These are phyloP conservation scores for Leptoclinus maculatus DNA, from an alignment of 2,797 vertebrate genomes.

Conservation along the genomic window DNA sequence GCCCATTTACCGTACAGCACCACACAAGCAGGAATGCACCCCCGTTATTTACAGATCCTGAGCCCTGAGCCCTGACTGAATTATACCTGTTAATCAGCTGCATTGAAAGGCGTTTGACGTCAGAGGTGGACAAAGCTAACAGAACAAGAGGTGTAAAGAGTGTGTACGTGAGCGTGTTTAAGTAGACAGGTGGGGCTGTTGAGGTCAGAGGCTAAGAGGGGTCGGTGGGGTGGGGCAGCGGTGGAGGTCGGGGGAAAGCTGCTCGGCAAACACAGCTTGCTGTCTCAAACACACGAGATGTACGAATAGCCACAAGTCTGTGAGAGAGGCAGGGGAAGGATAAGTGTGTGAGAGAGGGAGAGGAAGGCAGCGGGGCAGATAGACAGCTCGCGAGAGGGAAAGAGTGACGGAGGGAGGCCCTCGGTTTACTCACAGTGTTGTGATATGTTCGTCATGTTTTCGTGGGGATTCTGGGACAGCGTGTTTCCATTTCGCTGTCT, in stretches of 20 bases:
- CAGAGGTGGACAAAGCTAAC: conserved; percentile 66
- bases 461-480: conserved; percentile 53
- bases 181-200: conserved; percentile 54
- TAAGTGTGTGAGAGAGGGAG: background rate
- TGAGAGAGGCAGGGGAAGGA: conserved; percentile 33
- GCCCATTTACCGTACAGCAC: background rate
- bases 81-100: conserved; percentile 59
- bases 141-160: conserved; percentile 52
- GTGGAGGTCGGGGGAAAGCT: conserved; percentile 44
- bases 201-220: conserved; percentile 69
- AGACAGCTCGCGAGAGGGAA: conserved; percentile 33
- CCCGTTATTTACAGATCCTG: conserved; percentile 36
- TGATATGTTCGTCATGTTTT: conserved; percentile 78
- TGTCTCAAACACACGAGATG: conserved; percentile 59
- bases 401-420: conserved; percentile 55
- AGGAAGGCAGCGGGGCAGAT: conserved; percentile 1
- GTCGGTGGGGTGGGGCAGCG: conserved; percentile 37
- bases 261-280: conserved; percentile 72
- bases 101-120: conserved; percentile 70
- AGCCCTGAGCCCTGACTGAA: conserved; percentile 25
- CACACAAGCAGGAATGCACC: conserved; percentile 24
- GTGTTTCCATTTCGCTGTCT: conserved; percentile 59
- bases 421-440: conserved; percentile 65
- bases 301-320: conserved; percentile 32
- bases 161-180: conserved; percentile 37